Evolutionary conservation across 2,113 vertebrate genomes (phyloP).

Genomic region (Sus scrofa): DNA sequence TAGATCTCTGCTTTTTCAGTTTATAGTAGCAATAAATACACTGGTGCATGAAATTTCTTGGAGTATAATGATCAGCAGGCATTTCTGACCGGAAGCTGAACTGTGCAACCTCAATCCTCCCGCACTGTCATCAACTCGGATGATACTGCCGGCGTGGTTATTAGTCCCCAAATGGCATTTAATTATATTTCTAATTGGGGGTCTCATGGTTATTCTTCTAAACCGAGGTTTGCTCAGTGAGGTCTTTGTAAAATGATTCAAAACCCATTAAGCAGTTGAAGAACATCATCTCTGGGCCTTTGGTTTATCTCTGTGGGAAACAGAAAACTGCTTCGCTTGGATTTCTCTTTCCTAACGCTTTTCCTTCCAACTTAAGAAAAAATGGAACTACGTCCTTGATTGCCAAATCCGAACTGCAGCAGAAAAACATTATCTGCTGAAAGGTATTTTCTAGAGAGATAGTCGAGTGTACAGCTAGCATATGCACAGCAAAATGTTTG

Average conservation of each 20-base stretch:
- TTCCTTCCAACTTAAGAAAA: neutral
- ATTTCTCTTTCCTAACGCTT: neutral
- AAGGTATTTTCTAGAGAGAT: conserved; percentile 32
- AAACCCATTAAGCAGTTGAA: neutral
- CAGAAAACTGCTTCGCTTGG: neutral
- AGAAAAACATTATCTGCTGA: neutral
- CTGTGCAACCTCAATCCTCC: neutral
- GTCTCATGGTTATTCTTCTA: conserved; percentile 63
- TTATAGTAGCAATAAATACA: conserved; percentile 77
- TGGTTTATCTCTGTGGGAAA: neutral
- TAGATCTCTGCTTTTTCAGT: conserved; percentile 49
- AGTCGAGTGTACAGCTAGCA: neutral
- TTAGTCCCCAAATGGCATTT: conserved; percentile 74
- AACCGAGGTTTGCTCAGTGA: conserved; percentile 33
- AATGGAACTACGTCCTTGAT: neutral
- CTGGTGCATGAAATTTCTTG: conserved; percentile 60
- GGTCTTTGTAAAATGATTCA: conserved; percentile 51
- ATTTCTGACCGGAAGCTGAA: conserved; percentile 72
- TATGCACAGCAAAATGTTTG: neutral
- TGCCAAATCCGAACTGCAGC: neutral
- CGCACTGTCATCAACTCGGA: conserved; percentile 28
- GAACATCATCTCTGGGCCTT: neutral
- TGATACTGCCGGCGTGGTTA: conserved; percentile 9
- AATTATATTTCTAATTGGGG: conserved; percentile 74
- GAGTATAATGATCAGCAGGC: conserved; percentile 58